Evolutionary conservation across 2,113 vertebrate genomes (phyloP), one percentile per base, ranked within the genome.

Genomic region (Eulacestoma nigropectus): DNA sequence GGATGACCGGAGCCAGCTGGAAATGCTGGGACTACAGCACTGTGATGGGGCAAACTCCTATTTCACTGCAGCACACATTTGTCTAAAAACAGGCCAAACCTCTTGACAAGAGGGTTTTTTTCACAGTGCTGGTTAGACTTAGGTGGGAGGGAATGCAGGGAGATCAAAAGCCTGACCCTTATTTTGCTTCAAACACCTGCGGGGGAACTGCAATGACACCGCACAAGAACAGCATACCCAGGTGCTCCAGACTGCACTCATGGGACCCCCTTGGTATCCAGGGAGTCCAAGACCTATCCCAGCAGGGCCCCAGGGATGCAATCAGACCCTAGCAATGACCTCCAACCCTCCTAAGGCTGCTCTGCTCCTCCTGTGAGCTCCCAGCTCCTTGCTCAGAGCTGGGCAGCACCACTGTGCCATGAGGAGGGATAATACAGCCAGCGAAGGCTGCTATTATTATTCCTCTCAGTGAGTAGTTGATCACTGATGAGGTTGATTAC

Each of bases 401-500:
- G 37, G 27, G 60, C 56, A 65, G 39, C 50, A 13, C 9, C 44
- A 25, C 15, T 13, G 35, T 68, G 19, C 33, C 18, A 16, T 7
- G 41, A 56, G 65, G 29, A 72, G 27, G 35, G 53, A 87, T 44
- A 87, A 10, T 10, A 52, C 27, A 91, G 64, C 23, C 53, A 46
- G 26, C 1, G 2, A 91, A 64, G 14, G 42, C 27, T 75, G 53
- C 41, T 91, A 4, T 88, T 73, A 69, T 90, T 90, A 74, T 63
- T 95, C 79, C 67, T 42, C 72, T 69, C 75, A 55, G n/a, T 18
- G 27, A 91, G 42, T 13, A 84, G 62, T 1, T 85, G 62, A 83
- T 93, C 67, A 64, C 30, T 83, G 63, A 80, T 70, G 83, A 90
- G 26, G 50, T 42, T 95, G 79, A 93, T 95, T 89, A 81, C 56